These are phyloP conservation scores for Nephrotoma appendiculata DNA, from an alignment of 2,888 invertebrate genomes.

Conservation along the genomic window DNA sequence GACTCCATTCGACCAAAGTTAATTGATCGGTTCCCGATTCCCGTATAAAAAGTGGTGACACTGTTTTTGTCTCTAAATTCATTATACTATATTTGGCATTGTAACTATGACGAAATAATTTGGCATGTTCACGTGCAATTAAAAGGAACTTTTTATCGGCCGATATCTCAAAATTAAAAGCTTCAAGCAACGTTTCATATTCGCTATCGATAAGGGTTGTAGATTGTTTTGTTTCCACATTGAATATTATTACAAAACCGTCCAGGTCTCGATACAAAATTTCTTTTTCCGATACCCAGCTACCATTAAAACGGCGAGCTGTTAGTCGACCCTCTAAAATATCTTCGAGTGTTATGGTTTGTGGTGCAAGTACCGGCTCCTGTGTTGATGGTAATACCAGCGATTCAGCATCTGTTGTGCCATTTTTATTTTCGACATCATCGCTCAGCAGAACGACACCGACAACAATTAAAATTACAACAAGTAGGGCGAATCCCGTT, in stretches of 20 bases:
- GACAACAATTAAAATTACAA: conserved; percentile 43
- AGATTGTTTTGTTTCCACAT: conserved; percentile 18
- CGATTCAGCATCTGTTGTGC: neutral
- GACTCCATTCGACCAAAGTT: conserved; percentile 63
- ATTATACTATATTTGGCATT: conserved; percentile 57
- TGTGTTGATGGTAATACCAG: neutral
- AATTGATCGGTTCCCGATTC: conserved; percentile 27
- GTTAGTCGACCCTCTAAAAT: conserved; percentile 51
- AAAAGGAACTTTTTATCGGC: conserved; percentile 48
- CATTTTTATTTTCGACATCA: conserved; percentile 9
- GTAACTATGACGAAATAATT: conserved; percentile 60
- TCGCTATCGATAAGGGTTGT: conserved; percentile 18
- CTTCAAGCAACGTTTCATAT: conserved; percentile 20
- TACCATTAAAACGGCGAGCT: conserved; percentile 59
- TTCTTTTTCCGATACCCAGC: conserved; percentile 60
- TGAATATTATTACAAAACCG: conserved; percentile 10
- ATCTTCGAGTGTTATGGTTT: conserved; percentile 48
- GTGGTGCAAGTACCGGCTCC: neutral
- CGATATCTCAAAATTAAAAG: conserved; percentile 43
- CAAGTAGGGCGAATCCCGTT: conserved; percentile 38
- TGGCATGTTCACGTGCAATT: conserved; percentile 45
- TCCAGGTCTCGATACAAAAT: conserved; percentile 44
- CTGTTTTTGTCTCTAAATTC: conserved; percentile 36
- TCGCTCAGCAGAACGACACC: conserved; percentile 40
- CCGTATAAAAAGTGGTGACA: neutral